Evolutionary conservation across 2,888 invertebrate genomes (phyloP).

Genomic region (Ischnura elegans): DNA sequence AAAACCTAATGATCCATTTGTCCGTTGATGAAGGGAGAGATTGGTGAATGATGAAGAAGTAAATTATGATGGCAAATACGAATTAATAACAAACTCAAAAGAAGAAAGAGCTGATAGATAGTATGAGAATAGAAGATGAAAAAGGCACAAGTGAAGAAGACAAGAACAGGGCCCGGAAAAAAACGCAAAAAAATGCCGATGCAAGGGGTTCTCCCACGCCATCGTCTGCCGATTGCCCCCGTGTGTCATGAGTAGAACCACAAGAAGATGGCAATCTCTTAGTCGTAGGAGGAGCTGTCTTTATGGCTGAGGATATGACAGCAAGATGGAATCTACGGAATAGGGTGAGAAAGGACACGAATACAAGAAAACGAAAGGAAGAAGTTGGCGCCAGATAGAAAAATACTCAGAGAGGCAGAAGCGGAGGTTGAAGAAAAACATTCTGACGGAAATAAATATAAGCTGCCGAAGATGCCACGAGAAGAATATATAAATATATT

Average conservation of each 20-base stretch:
- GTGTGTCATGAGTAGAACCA: not conserved
- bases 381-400: not conserved
- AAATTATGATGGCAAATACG: not conserved
- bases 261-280: not conserved
- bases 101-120: not conserved
- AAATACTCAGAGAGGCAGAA: constrained; percentile 34
- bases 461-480: not conserved
- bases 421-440: not conserved
- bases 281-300: not conserved
- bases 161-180: not conserved
- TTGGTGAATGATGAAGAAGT: not conserved
- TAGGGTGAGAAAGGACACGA: not conserved
- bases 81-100: not conserved
- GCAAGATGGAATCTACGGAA: not conserved
- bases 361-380: not conserved
- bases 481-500: no score
- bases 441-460: not conserved
- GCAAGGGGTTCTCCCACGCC: not conserved
- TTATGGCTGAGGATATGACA: constrained; percentile 24
- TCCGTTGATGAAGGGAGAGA: not conserved
- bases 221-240: not conserved
- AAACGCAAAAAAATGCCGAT: not conserved
- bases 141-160: not conserved
- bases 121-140: not conserved
- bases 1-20: no score